Conservation (phyloP, 37 sponge, comb jelly and placozoan genomes). For the Eunapius fragilis region DNA sequence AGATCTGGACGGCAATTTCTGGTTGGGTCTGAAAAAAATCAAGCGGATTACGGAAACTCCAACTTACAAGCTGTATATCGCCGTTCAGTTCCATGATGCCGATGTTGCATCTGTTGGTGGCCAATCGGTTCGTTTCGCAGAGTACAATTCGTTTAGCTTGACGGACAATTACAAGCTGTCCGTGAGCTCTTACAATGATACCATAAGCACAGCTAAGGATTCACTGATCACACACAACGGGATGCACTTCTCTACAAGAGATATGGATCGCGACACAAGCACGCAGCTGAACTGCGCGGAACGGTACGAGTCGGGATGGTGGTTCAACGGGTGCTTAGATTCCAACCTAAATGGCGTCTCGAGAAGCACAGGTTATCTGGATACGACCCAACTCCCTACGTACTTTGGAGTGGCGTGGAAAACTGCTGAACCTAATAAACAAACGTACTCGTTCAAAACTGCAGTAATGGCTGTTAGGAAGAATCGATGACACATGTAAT, state of each 20-base stretch:
- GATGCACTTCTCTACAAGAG: slow-evolving; percentile 46
- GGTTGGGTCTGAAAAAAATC: not conserved
- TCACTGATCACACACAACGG: slow-evolving; percentile 40
- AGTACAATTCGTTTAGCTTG: slow-evolving; percentile 5
- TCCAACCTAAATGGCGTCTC: slow-evolving; percentile 53
- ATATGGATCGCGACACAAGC: slow-evolving; percentile 46
- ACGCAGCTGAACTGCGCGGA: not conserved
- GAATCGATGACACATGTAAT: too few relatives aligned
- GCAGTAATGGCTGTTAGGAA: not conserved
- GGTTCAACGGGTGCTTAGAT: slow-evolving; percentile 44
- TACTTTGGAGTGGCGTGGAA: not conserved
- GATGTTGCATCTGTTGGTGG: not conserved
- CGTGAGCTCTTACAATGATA: not conserved
- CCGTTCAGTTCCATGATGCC: not conserved
- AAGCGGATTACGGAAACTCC: not conserved
- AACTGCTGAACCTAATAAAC: not conserved
- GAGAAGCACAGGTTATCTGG: not conserved
- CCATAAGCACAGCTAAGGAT: not conserved
- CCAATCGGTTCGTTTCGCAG: not conserved
- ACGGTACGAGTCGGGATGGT: slow-evolving; percentile 35
- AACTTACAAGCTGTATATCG: not conserved
- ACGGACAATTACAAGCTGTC: not conserved
- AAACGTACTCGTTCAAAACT: not conserved
- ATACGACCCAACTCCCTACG: not conserved
- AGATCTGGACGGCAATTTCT: not conserved